Evolutionary conservation across 2,113 vertebrate species (phyloP).

Genomic region (Oxyura jamaicensis): DNA sequence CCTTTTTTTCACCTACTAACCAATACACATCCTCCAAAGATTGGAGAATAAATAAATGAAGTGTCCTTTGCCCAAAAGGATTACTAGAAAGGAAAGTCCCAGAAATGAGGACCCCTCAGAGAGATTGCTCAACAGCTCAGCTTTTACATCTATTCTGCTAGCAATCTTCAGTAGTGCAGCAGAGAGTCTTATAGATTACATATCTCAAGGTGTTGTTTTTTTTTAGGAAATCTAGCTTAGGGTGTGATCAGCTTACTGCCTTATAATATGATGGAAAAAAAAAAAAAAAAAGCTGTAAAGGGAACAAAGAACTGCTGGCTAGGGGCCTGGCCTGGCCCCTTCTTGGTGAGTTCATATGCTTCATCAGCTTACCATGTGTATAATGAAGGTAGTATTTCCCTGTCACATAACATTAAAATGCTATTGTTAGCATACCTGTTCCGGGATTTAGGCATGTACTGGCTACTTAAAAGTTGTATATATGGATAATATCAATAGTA

Average conservation of each 20-base stretch:
- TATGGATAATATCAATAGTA: neutral
- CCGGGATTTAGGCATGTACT: neutral
- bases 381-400: neutral
- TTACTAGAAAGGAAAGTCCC: neutral
- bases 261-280: neutral
- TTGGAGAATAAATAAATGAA: neutral
- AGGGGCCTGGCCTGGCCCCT: neutral
- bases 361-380: neutral
- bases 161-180: neutral
- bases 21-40: neutral
- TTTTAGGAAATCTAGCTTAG: neutral
- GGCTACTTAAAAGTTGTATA: neutral
- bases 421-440: neutral
- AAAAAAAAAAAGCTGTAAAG: neutral
- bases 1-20: neutral
- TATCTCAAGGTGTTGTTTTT: neutral
- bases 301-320: neutral
- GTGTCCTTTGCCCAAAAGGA: neutral
- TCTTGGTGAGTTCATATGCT: neutral
- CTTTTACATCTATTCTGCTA: neutral
- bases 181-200: neutral
- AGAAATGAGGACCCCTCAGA: neutral
- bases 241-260: neutral
- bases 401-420: neutral
- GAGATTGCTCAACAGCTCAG: neutral